Conservation (phyloP, 2,888 invertebrate genomes). For the Xanthostigma xanthostigma region DNA sequence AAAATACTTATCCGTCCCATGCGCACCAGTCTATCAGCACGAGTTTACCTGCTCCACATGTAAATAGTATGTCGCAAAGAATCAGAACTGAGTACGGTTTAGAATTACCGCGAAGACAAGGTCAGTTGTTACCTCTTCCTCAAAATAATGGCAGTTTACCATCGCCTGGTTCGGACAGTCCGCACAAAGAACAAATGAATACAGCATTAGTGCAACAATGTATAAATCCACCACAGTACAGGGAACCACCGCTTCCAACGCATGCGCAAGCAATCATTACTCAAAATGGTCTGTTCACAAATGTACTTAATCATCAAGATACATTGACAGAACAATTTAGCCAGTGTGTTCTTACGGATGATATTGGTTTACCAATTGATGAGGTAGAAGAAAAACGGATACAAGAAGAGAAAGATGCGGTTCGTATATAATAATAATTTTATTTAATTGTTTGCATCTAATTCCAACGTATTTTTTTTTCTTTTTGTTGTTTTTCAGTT, state of each 20-base stretch:
- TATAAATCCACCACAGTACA: neutral
- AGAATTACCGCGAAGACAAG: constrained; percentile 19
- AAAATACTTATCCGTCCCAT: no score
- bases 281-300: no score
- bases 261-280: neutral
- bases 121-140: constrained; percentile 25
- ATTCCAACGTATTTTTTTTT: neutral
- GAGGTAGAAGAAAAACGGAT: constrained; percentile 40
- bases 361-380: constrained; percentile 33
- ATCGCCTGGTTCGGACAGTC: no score
- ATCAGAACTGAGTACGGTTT: no score
- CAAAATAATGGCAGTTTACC: neutral
- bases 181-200: neutral
- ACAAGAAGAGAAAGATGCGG: constrained; percentile 62
- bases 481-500: neutral
- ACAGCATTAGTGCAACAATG: neutral
- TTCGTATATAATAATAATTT: constrained; percentile 21
- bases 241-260: neutral
- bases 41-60: no score
- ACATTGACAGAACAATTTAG: constrained; percentile 20
- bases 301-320: neutral
- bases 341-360: constrained; percentile 23
- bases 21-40: no score
- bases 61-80: no score
- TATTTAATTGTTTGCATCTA: neutral